A percentile compares a stretch with the other conserved stretches of the same genome.
phyloP scores from a whole-genome alignment of 23 tunicate species.

The Halocynthia roretzi region DNA sequence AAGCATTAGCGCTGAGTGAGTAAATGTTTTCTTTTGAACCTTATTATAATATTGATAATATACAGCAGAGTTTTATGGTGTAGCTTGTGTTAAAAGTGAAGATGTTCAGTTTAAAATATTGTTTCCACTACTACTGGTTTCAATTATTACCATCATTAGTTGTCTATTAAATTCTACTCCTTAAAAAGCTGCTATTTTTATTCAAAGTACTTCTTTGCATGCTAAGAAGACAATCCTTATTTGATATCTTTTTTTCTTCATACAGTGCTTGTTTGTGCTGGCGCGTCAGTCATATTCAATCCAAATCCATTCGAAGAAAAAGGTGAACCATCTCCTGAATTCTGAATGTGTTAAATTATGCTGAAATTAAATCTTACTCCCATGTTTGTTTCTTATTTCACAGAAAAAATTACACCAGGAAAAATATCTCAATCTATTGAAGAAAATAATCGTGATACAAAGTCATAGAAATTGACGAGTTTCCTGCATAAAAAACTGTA shows the following conservation, averaged over 20 bases:
- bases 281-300: background rate
- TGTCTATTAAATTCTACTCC: conserved; percentile 3
- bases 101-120: background rate
- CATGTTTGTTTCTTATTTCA: background rate
- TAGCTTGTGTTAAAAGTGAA: background rate
- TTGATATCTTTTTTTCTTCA: background rate
- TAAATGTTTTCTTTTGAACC: background rate
- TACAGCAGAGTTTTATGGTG: background rate
- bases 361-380: background rate
- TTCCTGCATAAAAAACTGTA: background rate
- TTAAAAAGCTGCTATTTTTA: background rate
- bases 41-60: background rate
- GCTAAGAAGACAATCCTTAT: background rate
- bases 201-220: background rate
- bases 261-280: background rate
- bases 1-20: background rate
- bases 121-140: no score
- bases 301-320: background rate
- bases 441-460: background rate
- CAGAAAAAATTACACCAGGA: background rate
- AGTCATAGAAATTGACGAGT: background rate
- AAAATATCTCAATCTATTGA: background rate
- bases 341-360: background rate
- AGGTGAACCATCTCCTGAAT: background rate
- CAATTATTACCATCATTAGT: conserved; percentile 12